These are phyloP conservation scores for Gulo gulo DNA, from an alignment of 2,113 vertebrate genomes.

Conservation along the genomic window DNA sequence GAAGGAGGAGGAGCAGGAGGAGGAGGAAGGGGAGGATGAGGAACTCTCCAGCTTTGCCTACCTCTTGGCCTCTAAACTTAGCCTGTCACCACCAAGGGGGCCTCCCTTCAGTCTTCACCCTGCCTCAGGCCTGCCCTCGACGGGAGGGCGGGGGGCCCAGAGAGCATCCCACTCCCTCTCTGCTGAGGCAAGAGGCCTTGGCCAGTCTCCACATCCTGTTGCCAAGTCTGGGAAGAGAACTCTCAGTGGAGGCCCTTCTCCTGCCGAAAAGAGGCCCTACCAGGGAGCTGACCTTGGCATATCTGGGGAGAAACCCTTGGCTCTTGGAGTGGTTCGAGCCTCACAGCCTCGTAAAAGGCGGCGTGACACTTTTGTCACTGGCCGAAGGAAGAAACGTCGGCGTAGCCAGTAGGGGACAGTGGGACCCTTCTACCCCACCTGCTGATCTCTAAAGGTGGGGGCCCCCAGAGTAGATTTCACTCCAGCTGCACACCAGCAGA, in stretches of 20 bases:
- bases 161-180: neutral
- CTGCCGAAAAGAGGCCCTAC: neutral
- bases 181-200: neutral
- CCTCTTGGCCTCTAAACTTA: slow-evolving; percentile 78
- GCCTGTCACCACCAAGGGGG: slow-evolving; percentile 15
- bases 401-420: slow-evolving; percentile 53
- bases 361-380: neutral
- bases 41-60: slow-evolving; percentile 70
- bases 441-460: neutral
- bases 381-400: slow-evolving; percentile 71
- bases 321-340: neutral
- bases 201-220: neutral
- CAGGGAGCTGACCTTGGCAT: neutral
- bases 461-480: neutral
- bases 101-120: neutral
- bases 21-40: slow-evolving; percentile 47
- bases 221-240: slow-evolving; percentile 22
- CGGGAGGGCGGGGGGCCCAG: neutral
- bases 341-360: slow-evolving; percentile 62
- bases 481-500: too few relatives aligned
- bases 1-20: neutral
- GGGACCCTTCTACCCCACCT: neutral
- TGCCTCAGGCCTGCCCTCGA: neutral
- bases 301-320: slow-evolving; percentile 1
- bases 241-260: neutral